Evolutionary conservation across 2,888 invertebrate species (phyloP).

Genomic region (Cataglyphis albicans): DNA sequence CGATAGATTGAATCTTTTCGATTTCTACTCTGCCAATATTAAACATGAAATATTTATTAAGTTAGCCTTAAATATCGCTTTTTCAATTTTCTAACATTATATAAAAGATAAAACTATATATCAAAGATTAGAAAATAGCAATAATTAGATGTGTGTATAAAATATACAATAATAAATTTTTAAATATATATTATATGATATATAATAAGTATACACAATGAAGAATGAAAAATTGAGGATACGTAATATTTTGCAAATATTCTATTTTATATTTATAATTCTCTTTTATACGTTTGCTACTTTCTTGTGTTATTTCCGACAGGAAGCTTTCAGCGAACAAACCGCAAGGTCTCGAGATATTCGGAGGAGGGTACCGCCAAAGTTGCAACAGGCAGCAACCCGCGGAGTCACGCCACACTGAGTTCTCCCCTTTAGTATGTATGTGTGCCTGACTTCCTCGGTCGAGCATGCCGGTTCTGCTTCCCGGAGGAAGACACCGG

Average conservation of each 20-base stretch:
- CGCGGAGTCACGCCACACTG: slow-evolving; percentile 67
- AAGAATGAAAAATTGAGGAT: neutral
- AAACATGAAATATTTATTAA: neutral
- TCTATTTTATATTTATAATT: neutral
- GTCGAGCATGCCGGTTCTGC: slow-evolving; percentile 38
- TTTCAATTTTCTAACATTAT: neutral
- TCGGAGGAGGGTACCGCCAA: slow-evolving; percentile 19
- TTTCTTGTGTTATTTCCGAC: slow-evolving; percentile 11
- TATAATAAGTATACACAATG: neutral
- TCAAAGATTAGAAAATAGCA: neutral
- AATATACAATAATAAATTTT: neutral
- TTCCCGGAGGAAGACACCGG: slow-evolving; percentile 59
- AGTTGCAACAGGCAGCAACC: slow-evolving; percentile 46
- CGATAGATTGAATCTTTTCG: slow-evolving; percentile 20
- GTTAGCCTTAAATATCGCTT: neutral
- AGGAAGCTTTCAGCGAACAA: slow-evolving; percentile 9
- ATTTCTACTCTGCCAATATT: neutral
- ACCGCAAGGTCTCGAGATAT: slow-evolving; percentile 42
- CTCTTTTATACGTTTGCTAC: neutral
- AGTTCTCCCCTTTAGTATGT: slow-evolving; percentile 49
- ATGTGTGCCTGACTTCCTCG: slow-evolving; percentile 20
- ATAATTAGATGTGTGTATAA: neutral
- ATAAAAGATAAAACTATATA: neutral
- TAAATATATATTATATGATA: neutral
- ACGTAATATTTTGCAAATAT: neutral